Evolutionary conservation across 2,113 vertebrate species (phyloP).

Genomic region (Cryptomyrus ogoouensis): DNA sequence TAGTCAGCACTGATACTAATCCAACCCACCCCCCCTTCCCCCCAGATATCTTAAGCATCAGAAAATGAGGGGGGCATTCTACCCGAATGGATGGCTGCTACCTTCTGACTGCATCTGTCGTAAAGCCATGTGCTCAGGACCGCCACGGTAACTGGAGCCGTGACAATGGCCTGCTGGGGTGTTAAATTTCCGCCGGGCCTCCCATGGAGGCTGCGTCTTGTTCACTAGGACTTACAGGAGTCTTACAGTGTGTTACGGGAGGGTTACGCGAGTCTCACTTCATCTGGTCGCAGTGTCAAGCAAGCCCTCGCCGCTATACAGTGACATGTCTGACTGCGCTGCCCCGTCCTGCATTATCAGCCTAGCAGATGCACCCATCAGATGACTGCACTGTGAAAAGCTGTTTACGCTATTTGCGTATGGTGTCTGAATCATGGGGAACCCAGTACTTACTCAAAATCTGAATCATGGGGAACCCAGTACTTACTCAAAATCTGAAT

Average conservation of each 20-base stretch:
- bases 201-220: not conserved
- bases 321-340: not conserved
- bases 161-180: not conserved
- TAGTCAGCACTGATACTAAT: not conserved
- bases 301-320: not conserved
- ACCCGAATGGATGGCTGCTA: not conserved
- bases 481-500: too few species aligned
- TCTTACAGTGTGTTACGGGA: not conserved
- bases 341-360: not conserved
- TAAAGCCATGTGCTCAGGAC: not conserved
- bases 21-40: not conserved
- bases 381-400: not conserved
- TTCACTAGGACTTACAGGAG: not conserved
- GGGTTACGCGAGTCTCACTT: not conserved
- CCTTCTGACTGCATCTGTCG: not conserved
- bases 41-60: not conserved
- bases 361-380: not conserved
- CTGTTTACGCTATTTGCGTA: not conserved
- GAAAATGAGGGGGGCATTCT: not conserved
- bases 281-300: not conserved
- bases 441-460: slow-evolving; percentile 81
- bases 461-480: too few species aligned
- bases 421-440: not conserved
- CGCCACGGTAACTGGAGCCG: not conserved
- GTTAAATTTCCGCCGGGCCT: not conserved